Percentiles rank a stretch among this genome's conserved stretches.
Evolutionary conservation across 92 coral and sea anemone species (phyloP).

Genomic region (Epizoanthus illoricatus): DNA sequence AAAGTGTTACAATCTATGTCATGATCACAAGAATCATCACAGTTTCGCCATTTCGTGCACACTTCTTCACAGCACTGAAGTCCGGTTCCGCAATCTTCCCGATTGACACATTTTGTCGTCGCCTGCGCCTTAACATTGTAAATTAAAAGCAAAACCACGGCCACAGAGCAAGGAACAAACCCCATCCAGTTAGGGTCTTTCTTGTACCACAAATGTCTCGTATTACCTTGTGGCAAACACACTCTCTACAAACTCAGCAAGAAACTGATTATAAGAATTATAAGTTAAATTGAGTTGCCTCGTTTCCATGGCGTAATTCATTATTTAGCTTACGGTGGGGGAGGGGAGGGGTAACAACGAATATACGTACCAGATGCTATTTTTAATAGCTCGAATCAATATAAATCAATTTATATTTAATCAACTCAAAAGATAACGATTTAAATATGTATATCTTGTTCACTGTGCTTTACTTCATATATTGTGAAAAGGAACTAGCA

Average conservation of each 20-base stretch:
- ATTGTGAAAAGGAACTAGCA: no score
- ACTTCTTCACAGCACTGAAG: constrained; percentile 24
- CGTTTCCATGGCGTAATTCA: no score
- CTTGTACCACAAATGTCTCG: background rate
- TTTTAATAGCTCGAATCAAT: no score
- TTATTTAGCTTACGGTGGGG: no score
- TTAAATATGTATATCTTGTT: no score
- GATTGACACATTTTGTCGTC: background rate
- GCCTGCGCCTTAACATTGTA: constrained; percentile 23
- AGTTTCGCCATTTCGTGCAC: constrained; percentile 33
- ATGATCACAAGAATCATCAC: background rate
- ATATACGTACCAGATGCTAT: no score
- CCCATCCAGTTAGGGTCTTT: constrained; percentile 10
- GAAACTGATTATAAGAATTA: background rate
- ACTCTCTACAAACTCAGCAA: background rate
- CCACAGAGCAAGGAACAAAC: background rate
- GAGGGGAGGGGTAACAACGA: no score
- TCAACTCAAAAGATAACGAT: no score
- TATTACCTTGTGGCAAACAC: background rate
- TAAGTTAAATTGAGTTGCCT: background rate
- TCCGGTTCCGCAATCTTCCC: background rate
- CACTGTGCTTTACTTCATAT: no score
- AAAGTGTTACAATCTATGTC: constrained; percentile 23
- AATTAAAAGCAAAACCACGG: constrained; percentile 11
- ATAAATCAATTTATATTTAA: no score